phyloP scores from a whole-genome alignment of 2,888 invertebrate genomes.

The Peribatodes rhomboidaria region DNA sequence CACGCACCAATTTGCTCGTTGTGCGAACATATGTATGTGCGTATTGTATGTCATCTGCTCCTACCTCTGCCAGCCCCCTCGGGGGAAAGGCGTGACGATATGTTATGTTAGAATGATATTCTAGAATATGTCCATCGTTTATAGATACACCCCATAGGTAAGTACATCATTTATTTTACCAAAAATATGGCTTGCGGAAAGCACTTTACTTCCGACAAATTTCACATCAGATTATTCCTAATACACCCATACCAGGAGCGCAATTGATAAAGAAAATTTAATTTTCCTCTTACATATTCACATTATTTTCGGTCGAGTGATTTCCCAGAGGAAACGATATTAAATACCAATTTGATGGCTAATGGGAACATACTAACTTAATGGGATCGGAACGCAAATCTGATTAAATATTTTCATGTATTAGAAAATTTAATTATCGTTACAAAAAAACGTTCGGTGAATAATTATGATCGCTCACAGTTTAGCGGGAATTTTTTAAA shows the following conservation, averaged over 20 bases:
- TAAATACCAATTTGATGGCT: constrained; percentile 43
- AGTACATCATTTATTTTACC: background rate
- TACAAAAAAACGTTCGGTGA: background rate
- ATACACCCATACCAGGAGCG: constrained; percentile 39
- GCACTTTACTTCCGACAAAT: constrained; percentile 38
- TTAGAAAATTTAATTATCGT: constrained; percentile 9
- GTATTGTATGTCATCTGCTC: no score
- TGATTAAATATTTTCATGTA: constrained; percentile 31
- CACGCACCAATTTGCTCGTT: no score
- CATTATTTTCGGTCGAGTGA: constrained; percentile 63
- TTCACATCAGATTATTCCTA: constrained; percentile 38
- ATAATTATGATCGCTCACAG: no score
- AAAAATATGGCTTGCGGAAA: constrained; percentile 30
- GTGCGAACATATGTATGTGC: no score
- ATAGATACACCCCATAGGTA: no score
- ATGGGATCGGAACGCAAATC: constrained; percentile 28
- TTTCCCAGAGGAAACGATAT: constrained; percentile 62
- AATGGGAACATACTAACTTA: constrained; percentile 18
- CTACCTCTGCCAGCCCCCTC: no score
- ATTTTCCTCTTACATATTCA: constrained; percentile 56
- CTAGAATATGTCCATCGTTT: no score
- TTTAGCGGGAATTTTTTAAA: no score
- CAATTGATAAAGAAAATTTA: constrained; percentile 48
- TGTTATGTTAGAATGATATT: no score
- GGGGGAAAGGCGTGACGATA: no score